Conservation (phyloP, 2,113 vertebrate genomes). For the Setophaga petechia region DNA sequence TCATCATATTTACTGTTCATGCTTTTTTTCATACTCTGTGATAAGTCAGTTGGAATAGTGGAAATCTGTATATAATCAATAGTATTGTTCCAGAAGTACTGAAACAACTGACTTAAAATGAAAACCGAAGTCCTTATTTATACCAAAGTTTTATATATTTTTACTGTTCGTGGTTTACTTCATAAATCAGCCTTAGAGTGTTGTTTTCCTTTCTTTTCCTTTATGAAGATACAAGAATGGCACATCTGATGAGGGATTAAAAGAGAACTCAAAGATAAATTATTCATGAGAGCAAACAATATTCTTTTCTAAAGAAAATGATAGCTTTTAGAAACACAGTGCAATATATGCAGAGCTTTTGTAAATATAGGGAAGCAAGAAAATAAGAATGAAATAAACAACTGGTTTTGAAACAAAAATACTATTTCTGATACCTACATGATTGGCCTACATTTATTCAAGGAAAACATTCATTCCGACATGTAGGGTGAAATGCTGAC, state of each 20-base stretch:
- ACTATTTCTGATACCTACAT: background rate
- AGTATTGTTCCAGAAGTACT: background rate
- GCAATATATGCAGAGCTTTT: background rate
- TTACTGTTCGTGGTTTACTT: slow-evolving; percentile 52
- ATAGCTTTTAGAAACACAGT: slow-evolving; percentile 11
- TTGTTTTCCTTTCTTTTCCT: background rate
- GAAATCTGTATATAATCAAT: background rate
- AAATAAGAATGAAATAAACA: background rate
- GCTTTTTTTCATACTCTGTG: background rate
- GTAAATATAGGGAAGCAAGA: background rate
- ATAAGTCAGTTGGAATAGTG: background rate
- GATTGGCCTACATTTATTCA: background rate
- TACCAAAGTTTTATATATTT: slow-evolving; percentile 11
- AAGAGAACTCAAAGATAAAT: slow-evolving; percentile 40
- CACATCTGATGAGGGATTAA: slow-evolving; percentile 37
- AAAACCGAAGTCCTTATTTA: background rate
- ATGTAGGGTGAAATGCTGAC: background rate
- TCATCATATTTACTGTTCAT: background rate
- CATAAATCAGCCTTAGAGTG: slow-evolving; percentile 12
- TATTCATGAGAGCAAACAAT: slow-evolving; percentile 51
- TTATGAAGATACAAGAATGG: background rate
- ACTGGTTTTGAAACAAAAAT: background rate
- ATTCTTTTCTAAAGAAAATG: slow-evolving; percentile 24
- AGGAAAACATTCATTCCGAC: background rate
- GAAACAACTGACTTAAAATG: background rate